Evolutionary conservation across 2,888 invertebrate genomes (phyloP).

Genomic region (Serripes groenlandicus): DNA sequence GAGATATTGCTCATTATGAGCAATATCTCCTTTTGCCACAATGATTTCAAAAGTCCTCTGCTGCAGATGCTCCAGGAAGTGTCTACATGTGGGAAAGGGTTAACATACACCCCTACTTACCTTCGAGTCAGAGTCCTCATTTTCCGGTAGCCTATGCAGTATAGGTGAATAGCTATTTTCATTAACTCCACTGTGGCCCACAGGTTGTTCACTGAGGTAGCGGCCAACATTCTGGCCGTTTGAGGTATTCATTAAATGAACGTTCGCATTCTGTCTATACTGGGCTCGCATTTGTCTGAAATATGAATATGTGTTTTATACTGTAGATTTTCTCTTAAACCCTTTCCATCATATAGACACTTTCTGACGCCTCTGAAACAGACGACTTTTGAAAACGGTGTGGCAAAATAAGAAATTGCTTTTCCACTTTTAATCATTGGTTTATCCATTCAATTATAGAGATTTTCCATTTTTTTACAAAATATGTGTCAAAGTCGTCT

Average conservation of each 20-base stretch:
- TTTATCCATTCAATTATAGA: too few species aligned
- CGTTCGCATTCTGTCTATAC: not conserved
- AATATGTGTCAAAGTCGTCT: too few species aligned
- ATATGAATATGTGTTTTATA: not conserved
- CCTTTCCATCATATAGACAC: too few species aligned
- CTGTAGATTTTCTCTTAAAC: too few species aligned
- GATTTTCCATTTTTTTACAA: too few species aligned
- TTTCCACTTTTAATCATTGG: too few species aligned
- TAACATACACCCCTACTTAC: slow-evolving; percentile 9
- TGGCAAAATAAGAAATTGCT: not conserved
- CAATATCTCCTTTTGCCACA: too few species aligned
- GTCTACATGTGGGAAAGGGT: not conserved
- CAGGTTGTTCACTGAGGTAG: slow-evolving; percentile 38
- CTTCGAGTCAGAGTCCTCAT: slow-evolving; percentile 45
- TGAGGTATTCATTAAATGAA: slow-evolving; percentile 12
- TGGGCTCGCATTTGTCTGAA: slow-evolving; percentile 24
- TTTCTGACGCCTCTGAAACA: not conserved
- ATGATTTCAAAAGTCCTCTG: too few species aligned
- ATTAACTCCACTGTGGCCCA: not conserved
- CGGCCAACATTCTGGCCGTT: slow-evolving; percentile 30
- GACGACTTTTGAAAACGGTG: not conserved
- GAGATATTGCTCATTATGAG: too few species aligned
- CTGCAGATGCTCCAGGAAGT: too few species aligned
- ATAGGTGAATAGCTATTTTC: slow-evolving; percentile 37
- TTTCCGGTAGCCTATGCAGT: slow-evolving; percentile 23